Base-by-base conservation (phyloP, 2,113 vertebrate genomes). In the Scortum barcoo region DNA sequence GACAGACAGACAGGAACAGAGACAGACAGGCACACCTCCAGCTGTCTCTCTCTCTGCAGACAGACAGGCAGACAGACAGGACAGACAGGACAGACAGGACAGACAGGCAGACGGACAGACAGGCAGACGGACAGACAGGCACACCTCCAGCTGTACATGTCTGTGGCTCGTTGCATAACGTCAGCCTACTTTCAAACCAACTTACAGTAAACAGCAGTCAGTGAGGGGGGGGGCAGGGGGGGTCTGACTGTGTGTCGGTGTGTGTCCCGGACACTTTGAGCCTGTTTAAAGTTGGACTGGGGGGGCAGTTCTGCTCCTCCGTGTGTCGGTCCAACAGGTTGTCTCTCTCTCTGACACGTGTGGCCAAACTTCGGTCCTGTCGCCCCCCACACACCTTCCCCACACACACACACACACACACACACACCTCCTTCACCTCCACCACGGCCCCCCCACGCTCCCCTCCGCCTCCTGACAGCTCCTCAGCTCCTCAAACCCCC, bases 331-430 rank as follows among this genome's bases (percentile, higher is more conserved):
- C 70, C 92, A 94, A 94, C 93, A 94, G 92, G 93, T 93, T 91
- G 89, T 63, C 85, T 63, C 85, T 75, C 71, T 73, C 58, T 76
- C 69, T 92, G 93, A 94, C 93, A 94, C 92, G 93, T 94, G 92
- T 92, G 91, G 85, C 76, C 91, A 92, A 92, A 93, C 91, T 93
- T 92, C 80, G 80, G 72, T 58, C 33, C 33, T 36, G 33, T n/a
- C n/a, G n/a, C 85, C 60, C 73, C 72, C 2, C 16, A n/a, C n/a
- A n/a, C n/a, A n/a, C n/a, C n/a, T n/a, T n/a, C 16, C 5, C 46
- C 30, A 4, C 53, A n/a, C n/a, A n/a, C n/a, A n/a, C n/a, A n/a
- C n/a, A n/a, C n/a, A n/a, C n/a, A n/a, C n/a, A n/a, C n/a, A n/a
- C n/a, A n/a, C n/a, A n/a, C n/a, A n/a, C n/a, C n/a, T n/a, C n/a